Percentiles rank a stretch among this genome's conserved stretches.
Evolutionary conservation across 2,888 invertebrate species (phyloP).

Genomic region (Poecilus cupreus): DNA sequence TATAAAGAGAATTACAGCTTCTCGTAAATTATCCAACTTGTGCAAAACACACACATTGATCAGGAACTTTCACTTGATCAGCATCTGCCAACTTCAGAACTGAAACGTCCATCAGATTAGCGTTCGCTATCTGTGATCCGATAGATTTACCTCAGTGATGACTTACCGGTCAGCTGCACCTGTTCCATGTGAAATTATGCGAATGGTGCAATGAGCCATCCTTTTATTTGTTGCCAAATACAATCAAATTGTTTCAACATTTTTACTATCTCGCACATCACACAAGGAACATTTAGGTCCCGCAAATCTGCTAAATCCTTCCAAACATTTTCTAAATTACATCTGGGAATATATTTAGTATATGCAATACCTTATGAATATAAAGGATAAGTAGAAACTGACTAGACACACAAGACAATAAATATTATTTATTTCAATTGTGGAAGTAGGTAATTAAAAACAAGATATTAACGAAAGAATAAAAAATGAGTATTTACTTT

Average conservation of each 20-base stretch:
- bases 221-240: background rate
- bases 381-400: too few relatives aligned
- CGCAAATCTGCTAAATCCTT: too few relatives aligned
- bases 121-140: background rate
- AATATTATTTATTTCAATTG: too few relatives aligned
- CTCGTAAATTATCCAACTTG: background rate
- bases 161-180: background rate
- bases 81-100: background rate
- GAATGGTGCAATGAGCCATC: background rate
- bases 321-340: too few relatives aligned
- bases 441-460: too few relatives aligned
- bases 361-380: too few relatives aligned
- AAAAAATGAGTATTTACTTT: too few relatives aligned
- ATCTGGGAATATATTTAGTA: too few relatives aligned
- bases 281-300: too few relatives aligned
- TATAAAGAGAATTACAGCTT: conserved; percentile 44
- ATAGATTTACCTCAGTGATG: background rate
- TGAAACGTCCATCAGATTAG: conserved; percentile 3
- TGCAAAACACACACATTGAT: conserved; percentile 13
- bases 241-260: background rate
- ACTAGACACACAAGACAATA: too few relatives aligned
- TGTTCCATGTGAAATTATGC: background rate
- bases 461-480: too few relatives aligned
- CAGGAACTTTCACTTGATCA: conserved; percentile 24
- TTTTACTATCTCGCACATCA: too few relatives aligned